A percentile compares a stretch with the other conserved stretches of the same genome.
Conservation (phyloP, 2,113 vertebrate species). For the Lepidothrix coronata region DNA sequence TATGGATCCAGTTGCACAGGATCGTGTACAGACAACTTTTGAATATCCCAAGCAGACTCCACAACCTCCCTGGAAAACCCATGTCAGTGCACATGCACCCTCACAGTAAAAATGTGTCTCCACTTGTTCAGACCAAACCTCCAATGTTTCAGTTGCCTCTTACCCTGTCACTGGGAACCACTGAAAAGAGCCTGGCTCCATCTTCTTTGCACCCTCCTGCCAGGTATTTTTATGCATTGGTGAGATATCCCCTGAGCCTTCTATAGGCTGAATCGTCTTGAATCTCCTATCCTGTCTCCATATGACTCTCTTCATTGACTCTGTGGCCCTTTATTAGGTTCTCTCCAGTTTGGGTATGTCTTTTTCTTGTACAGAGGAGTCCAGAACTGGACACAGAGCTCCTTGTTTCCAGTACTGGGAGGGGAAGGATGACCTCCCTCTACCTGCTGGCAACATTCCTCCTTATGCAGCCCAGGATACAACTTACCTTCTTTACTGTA, state of each 20-base stretch:
- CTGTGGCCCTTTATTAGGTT: background rate
- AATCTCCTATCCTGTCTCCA: background rate
- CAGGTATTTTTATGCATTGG: background rate
- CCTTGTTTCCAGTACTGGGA: background rate
- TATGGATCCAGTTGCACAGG: background rate
- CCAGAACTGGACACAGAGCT: background rate
- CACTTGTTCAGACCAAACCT: background rate
- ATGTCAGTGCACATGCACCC: background rate
- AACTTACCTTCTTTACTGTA: background rate
- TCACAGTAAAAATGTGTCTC: background rate
- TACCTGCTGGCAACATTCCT: background rate
- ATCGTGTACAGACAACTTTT: background rate
- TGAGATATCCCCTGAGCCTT: background rate
- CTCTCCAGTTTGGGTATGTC: background rate
- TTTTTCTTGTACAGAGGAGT: background rate
- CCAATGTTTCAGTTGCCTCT: background rate
- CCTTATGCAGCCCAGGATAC: background rate
- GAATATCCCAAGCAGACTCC: background rate
- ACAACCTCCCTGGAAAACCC: background rate
- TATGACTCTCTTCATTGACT: background rate
- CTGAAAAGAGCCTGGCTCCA: background rate
- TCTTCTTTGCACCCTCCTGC: background rate
- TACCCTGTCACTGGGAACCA: background rate
- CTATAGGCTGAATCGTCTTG: background rate
- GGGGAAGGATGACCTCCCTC: background rate